These are phyloP conservation scores for Henicopernis longicauda DNA, from an alignment of 2,113 vertebrate genomes.

Conservation along the genomic window DNA sequence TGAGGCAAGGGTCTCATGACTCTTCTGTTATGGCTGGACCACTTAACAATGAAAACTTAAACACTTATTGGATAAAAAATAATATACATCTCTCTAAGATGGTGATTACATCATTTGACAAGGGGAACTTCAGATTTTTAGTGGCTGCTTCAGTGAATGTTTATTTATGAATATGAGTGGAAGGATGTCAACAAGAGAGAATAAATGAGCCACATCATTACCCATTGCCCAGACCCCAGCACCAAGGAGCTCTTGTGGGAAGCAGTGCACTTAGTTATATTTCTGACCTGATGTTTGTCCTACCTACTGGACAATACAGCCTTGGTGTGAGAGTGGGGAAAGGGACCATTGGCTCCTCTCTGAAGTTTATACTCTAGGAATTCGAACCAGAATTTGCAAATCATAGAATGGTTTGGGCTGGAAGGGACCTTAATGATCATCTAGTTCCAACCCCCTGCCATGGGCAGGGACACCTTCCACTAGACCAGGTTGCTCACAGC, in stretches of 20 bases:
- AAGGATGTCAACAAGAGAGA: background rate
- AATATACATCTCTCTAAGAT: background rate
- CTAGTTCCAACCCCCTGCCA: too few species aligned
- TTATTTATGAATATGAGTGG: background rate
- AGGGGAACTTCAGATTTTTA: background rate
- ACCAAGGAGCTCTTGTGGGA: background rate
- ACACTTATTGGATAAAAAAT: background rate
- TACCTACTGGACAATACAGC: background rate
- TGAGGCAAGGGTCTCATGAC: background rate
- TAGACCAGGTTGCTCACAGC: too few species aligned
- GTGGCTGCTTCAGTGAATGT: background rate
- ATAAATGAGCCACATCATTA: background rate
- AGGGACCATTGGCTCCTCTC: background rate
- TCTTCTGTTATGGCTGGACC: background rate
- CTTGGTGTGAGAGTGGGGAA: background rate
- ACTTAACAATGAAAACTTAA: background rate
- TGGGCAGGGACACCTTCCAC: too few species aligned
- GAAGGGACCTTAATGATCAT: too few species aligned
- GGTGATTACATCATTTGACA: background rate
- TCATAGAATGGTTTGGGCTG: too few species aligned
- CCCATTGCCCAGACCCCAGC: background rate
- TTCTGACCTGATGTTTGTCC: background rate
- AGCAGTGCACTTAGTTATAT: accelerated
- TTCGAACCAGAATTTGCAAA: background rate
- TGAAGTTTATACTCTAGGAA: background rate